These are phyloP conservation scores for Nothocercus nigrocapillus DNA, from an alignment of 2,113 vertebrate species.

Conservation along the genomic window DNA sequence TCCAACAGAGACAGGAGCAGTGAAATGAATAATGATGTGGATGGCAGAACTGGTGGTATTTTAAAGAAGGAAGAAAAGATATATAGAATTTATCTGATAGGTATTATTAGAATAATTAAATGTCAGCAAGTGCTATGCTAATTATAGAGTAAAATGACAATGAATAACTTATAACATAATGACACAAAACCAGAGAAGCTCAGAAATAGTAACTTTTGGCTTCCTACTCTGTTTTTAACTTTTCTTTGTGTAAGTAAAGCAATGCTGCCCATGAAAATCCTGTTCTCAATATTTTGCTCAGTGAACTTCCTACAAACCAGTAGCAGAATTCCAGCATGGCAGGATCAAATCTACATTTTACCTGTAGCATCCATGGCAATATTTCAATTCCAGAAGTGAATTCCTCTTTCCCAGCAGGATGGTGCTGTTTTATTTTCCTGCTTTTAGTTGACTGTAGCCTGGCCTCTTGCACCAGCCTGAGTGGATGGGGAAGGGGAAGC, in stretches of 20 bases:
- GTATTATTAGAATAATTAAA: not conserved
- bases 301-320: not conserved
- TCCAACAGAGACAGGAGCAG: not conserved
- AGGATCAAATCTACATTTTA: not conserved
- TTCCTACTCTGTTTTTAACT: not conserved
- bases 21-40: not conserved
- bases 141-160: not conserved
- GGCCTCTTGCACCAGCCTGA: not conserved
- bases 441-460: not conserved
- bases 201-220: not conserved
- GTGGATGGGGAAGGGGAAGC: not conserved
- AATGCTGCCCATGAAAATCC: not conserved
- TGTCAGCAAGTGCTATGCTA: not conserved
- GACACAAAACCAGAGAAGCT: not conserved
- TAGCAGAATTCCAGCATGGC: not conserved
- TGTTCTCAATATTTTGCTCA: not conserved
- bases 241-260: not conserved
- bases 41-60: not conserved
- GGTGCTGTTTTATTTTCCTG: not conserved
- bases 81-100: not conserved
- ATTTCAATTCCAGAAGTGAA: not conserved
- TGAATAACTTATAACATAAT: not conserved
- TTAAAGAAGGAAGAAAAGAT: conserved; percentile 1
- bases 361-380: not conserved
- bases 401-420: not conserved